Base-by-base conservation (phyloP, 2,888 invertebrate genomes). In the Nomada hirtipes region DNA sequence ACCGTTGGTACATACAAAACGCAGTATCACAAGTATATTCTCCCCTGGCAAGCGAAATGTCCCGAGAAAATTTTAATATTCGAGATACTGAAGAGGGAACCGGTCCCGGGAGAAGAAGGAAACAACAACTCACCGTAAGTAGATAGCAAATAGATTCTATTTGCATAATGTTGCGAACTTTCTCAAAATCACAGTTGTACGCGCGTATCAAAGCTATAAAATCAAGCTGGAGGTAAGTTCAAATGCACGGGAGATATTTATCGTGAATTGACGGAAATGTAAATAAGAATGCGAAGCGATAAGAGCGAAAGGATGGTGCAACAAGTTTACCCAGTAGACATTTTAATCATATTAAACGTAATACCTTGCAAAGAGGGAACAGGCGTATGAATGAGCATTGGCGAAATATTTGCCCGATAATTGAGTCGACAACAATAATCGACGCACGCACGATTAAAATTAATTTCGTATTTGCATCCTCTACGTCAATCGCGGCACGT, bases 161-260 rank as follows among this genome's bases (percentile, higher is more conserved):
- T 80, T 80, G 80, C 80, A 80, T 80, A 80, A 80, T 68, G 61
- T 63, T 20, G 29, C 61, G 50, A 80, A 80, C 50, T 80, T 63
- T 72, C 57, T 57, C 80, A 15, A 52, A 53, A 36, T 60, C 67
- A 13, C 47, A 50, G 60, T 65, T 60, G n/a, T 29, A 29, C 53
- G 50, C 55, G 65, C 44, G 65, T 79, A 44, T 79, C 71, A 20
- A 18, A 23, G 53, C 55, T 9, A 71, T 53, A 50, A 71, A 65
- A 71, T 65, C 65, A 44, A 65, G 50, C 71, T 36, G 52, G 52
- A 4, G 11, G 44, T 26, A 52, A 53, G 59, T 44, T 42, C 55
- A 64, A 42, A 50, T 61, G 65, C 71, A 64, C 20, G 36, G 23
- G 53, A 50, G 53, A 60, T 57, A 50, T 42, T 79, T 61, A 72